phyloP scores from a whole-genome alignment of 2,797 vertebrate species.

The Scleropages formosus region DNA sequence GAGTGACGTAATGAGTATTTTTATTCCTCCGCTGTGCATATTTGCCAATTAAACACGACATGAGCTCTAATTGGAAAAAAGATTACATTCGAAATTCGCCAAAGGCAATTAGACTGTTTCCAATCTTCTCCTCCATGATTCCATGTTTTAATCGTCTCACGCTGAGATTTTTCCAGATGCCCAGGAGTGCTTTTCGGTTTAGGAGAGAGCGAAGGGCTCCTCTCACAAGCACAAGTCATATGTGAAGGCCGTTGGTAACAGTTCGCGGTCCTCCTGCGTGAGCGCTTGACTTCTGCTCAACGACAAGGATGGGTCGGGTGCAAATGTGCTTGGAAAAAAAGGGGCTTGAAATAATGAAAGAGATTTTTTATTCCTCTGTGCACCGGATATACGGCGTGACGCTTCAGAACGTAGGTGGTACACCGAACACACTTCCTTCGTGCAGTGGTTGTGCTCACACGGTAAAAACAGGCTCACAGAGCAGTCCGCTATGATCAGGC shows the following conservation, averaged over 20 bases:
- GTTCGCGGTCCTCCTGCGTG: neutral
- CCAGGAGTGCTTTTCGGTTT: neutral
- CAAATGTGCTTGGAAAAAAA: too few relatives aligned
- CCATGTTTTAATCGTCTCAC: conserved; percentile 5
- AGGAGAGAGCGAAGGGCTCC: neutral
- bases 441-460: too few relatives aligned
- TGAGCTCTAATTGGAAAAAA: conserved; percentile 25
- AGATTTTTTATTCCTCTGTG: too few relatives aligned
- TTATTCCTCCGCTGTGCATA: conserved; percentile 21
- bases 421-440: too few relatives aligned
- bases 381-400: too few relatives aligned
- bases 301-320: too few relatives aligned
- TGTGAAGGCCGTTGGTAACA: neutral
- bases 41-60: conserved; percentile 28
- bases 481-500: too few relatives aligned
- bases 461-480: too few relatives aligned
- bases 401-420: too few relatives aligned
- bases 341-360: too few relatives aligned
- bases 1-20: neutral
- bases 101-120: neutral
- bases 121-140: neutral
- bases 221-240: neutral
- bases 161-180: conserved; percentile 2
- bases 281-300: neutral
- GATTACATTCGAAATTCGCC: conserved; percentile 14